Base-by-base conservation (phyloP, 2,113 vertebrate genomes). In the Aldabrachelys gigantea region DNA sequence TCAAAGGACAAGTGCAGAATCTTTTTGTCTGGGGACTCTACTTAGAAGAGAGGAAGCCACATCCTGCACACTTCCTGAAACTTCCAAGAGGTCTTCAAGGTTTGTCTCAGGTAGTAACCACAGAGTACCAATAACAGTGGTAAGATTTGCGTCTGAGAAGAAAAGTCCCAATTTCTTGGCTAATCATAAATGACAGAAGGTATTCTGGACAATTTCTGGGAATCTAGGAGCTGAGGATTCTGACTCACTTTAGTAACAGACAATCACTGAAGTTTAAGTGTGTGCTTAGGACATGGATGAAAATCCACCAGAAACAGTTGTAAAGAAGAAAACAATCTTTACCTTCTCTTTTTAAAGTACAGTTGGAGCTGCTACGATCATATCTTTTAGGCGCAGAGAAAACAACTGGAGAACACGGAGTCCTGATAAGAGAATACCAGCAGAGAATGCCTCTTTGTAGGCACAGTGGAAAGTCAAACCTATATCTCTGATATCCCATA, bases 61-160 rank as follows among this genome's bases (percentile, higher is more conserved):
- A 93, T 87, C 86, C 41, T 90, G 24, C 35, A 93, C 38, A 93
- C 54, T n/a, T 41, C 41, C 41, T 96, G 44, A 93, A 97, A 91
- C 89, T 87, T 87, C 84, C 54, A 96, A 96, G 92, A 87, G 76
- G 90, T 91, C 95, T 97, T 97, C 82, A 76, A 8, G 81, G 94
- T 94, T 78, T 89, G 82, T 69, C 94, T 94, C 59, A 90, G 91
- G 91, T 87, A 94, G 59, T 14, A 65, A 17, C 59, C 5, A 65
- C 13, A 65, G 62, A 35, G 62, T 31, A 19, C 16, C 6, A 8
- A 17, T 65, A n/a, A 65, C 14, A 29, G 29, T 31, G 59, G 29
- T 65, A n/a, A 65, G 7, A 35, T 65, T 16, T 35, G 16, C 31
- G 17, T 17, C 29, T 35, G 62, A 35, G 29, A 31, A 62, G 31